These are phyloP conservation scores for Heliothis peltigera DNA, from an alignment of 2,888 invertebrate genomes.

Conservation along the genomic window DNA sequence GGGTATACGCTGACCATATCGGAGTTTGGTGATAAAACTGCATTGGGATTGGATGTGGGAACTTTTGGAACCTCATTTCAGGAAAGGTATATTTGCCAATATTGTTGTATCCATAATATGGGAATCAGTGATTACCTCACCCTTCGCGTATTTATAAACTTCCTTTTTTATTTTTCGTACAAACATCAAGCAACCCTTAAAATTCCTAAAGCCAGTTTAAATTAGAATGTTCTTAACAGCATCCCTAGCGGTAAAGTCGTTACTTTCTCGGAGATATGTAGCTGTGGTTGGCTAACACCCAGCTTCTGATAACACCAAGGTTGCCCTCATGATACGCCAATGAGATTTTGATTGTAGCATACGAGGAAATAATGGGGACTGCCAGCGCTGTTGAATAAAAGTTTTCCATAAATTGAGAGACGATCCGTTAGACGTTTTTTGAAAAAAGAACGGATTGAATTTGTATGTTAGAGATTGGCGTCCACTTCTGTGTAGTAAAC, in stretches of 20 bases:
- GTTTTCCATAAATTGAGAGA: constrained; percentile 5
- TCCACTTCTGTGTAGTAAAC: no score
- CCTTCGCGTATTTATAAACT: no score
- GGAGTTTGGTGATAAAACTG: constrained; percentile 22
- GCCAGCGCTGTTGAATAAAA: constrained; percentile 28
- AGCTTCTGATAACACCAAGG: constrained; percentile 64
- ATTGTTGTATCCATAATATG: no score
- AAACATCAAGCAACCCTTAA: not conserved
- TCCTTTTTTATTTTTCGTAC: not conserved
- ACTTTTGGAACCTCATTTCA: not conserved
- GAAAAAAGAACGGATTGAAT: not conserved
- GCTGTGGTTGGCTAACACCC: constrained; percentile 67
- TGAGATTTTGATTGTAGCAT: constrained; percentile 69
- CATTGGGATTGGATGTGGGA: not conserved
- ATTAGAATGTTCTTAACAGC: not conserved
- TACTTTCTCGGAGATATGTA: constrained; percentile 19
- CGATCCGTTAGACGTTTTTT: not conserved
- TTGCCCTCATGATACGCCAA: constrained; percentile 52
- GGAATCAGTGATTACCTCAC: no score
- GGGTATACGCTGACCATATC: constrained; percentile 43
- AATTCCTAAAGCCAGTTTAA: not conserved
- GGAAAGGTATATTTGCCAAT: not conserved
- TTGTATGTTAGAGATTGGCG: not conserved
- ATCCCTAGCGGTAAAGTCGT: constrained; percentile 11
- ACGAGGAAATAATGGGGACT: constrained; percentile 42